Evolutionary conservation across 2,888 invertebrate genomes (phyloP).

Genomic region (Allacma fusca): DNA sequence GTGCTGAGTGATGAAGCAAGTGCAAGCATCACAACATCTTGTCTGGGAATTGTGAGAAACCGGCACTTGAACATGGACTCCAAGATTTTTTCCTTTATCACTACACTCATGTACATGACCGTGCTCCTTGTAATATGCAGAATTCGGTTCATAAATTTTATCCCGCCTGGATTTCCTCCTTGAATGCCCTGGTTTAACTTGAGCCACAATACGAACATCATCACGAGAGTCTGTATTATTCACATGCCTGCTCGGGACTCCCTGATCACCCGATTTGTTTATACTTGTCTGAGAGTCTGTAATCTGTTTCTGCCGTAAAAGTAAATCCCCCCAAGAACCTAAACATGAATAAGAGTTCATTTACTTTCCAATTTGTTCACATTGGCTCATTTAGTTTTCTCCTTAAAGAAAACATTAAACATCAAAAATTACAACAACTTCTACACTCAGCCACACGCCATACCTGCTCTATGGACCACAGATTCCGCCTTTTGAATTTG

Average conservation of each 20-base stretch:
- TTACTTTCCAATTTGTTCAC: too few relatives aligned
- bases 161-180: too few relatives aligned
- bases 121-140: too few relatives aligned
- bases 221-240: neutral
- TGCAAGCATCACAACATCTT: conserved; percentile 35
- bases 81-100: too few relatives aligned
- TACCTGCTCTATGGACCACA: conserved; percentile 28
- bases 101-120: too few relatives aligned
- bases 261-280: neutral
- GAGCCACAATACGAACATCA: neutral
- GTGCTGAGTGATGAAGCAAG: neutral
- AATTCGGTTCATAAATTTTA: too few relatives aligned
- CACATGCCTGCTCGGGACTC: neutral
- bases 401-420: neutral
- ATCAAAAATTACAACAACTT: neutral
- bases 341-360: too few relatives aligned
- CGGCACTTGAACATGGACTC: conserved; percentile 5
- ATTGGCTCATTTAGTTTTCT: too few relatives aligned
- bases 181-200: too few relatives aligned
- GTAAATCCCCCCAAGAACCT: conserved; percentile 38
- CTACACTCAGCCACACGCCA: too few relatives aligned
- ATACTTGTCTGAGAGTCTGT: conserved; percentile 19
- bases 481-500: conserved; percentile 1
- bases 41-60: neutral
- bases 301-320: conserved; percentile 19